Conservation (phyloP, 1,140 invertebrate genomes). For the Pogonus chalceus region DNA sequence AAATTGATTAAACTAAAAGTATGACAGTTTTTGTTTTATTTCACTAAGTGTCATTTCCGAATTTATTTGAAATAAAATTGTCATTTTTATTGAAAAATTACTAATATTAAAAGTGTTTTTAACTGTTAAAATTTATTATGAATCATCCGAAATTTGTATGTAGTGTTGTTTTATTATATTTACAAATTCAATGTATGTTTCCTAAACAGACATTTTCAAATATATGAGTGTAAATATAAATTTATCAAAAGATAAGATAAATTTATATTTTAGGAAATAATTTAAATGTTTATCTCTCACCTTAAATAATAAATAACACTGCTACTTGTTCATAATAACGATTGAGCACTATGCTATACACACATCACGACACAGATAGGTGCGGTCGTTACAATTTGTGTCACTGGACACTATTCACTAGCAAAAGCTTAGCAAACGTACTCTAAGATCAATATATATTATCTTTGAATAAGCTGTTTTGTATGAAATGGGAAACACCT, state of each 20-base stretch:
- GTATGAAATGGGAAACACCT: background rate
- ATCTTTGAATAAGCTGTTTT: background rate
- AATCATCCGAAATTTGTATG: conserved; percentile 4
- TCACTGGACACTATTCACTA: background rate
- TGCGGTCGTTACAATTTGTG: conserved; percentile 11
- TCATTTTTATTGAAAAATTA: too few relatives aligned
- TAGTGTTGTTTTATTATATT: background rate
- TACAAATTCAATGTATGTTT: conserved; percentile 7
- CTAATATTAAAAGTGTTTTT: too few relatives aligned
- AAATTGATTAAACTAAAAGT: too few relatives aligned
- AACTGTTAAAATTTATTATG: too few relatives aligned
- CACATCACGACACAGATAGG: conserved; percentile 16
- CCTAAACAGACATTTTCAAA: conserved; percentile 8
- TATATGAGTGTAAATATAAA: conserved; percentile 3
- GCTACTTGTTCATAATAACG: conserved; percentile 16
- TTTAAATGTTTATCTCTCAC: conserved; percentile 1
- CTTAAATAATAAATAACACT: conserved; percentile 12
- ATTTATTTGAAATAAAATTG: too few relatives aligned
- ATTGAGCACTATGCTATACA: conserved; percentile 15
- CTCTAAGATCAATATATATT: background rate
- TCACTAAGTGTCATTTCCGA: too few relatives aligned
- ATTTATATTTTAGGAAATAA: background rate
- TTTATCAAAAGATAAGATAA: background rate
- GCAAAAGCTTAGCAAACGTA: background rate
- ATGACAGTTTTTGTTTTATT: too few relatives aligned